Evolutionary conservation across 2,797 vertebrate species (phyloP), one percentile per base, ranked within the genome.

Genomic region (Dallia pectoralis): DNA sequence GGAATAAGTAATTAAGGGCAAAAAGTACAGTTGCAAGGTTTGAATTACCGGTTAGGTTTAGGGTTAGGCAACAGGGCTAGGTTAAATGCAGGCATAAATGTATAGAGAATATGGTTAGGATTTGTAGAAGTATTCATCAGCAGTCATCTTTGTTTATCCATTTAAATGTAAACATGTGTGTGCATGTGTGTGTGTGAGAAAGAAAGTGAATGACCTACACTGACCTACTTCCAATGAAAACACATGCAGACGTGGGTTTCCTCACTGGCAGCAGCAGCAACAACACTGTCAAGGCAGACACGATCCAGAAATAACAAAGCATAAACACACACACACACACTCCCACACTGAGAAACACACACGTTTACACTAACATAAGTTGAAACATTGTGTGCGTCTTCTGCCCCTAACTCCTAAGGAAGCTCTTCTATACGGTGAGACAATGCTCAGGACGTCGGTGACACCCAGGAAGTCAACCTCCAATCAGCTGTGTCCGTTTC

Each of bases 391-490:
- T 48, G 69, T 76, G 82, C 76, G 80, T 81, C 74, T 22, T 14
- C 29, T 33, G 74, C 40, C n/a, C 25, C 25, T 27, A 70, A 53
- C 48, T 25, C 66, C 40, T 40, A 36, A 40, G 65, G 65, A 67
- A 67, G 33, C 16, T 19, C 19, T 19, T 7, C 18, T 12, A 33
- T 4, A 22, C 15, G 25, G 40, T 27, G 18, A 44, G 66, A 62
- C 36, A 51, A 8, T 36, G 33, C 33, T 36, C 33, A 44, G 8
- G 40, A 44, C 40, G 11, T 12, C 2, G 40, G 40, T 80, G 79
- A 79, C 74, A 70, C 62, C 77, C 86, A 89, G 88, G 89, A 90
- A 87, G 81, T 81, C 76, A 88, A 76, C 77, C 77, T 74, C 67
- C 66, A 75, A 86, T 83, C 86, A 88, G 84, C 79, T 65, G 66